Percentiles rank a stretch among this genome's conserved stretches.
phyloP scores from a whole-genome alignment of 2,797 vertebrate genomes.

The Thripadectes ignobilis region DNA sequence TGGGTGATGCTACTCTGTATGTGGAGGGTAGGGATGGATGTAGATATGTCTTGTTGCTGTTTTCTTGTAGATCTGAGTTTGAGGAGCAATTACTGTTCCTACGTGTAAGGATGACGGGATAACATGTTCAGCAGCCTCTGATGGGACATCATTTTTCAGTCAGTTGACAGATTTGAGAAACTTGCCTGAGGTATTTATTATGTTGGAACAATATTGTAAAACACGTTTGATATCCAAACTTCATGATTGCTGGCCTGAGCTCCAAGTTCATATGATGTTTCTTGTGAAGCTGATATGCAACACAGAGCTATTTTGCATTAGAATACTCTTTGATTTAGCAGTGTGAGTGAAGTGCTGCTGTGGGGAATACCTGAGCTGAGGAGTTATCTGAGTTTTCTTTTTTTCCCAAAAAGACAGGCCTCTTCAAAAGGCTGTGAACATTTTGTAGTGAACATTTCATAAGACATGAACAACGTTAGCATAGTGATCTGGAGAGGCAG shows the following conservation, averaged over 20 bases:
- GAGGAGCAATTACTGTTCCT: not conserved
- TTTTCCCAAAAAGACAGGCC: not conserved
- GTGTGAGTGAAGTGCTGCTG: not conserved
- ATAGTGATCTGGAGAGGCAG: not conserved
- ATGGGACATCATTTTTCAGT: not conserved
- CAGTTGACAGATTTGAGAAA: slow-evolving; percentile 8
- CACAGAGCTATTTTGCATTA: slow-evolving; percentile 16
- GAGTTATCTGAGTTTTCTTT: not conserved
- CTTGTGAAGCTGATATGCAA: not conserved
- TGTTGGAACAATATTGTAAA: slow-evolving; percentile 50
- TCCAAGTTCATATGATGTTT: not conserved
- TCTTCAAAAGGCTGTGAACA: not conserved
- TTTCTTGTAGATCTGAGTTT: not conserved
- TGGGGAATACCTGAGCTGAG: slow-evolving; percentile 8
- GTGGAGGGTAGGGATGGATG: not conserved
- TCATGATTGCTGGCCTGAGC: not conserved
- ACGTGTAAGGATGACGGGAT: not conserved
- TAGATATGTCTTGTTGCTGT: not conserved
- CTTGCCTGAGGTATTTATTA: slow-evolving; percentile 29
- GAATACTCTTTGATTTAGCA: slow-evolving; percentile 17
- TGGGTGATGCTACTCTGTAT: not conserved
- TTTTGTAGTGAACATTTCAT: not conserved
- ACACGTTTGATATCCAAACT: not conserved
- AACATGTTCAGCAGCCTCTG: not conserved
- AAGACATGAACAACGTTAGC: not conserved